Base-by-base conservation (phyloP, 2,888 invertebrate species). In the Cremastinae sp. region DNA sequence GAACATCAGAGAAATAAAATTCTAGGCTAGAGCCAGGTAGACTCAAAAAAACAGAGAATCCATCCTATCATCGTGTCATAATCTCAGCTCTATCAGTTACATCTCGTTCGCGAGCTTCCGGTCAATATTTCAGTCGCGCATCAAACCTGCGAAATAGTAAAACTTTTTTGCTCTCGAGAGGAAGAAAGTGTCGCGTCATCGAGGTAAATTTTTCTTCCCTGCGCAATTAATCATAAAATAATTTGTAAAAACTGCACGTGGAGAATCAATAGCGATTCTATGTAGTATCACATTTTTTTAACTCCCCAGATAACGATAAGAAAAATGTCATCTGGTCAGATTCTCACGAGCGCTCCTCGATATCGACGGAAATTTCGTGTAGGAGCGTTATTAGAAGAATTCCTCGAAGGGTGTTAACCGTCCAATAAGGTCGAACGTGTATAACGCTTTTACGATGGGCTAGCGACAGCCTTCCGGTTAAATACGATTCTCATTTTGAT, bases 41-140 rank as follows among this genome's bases (percentile, higher is more conserved):
- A 39, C 8, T 28, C 16, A 20, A 47, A 41, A 8, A 28, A 43
- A 41, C 8, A 10, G 22, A 14, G 12, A 12, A 2, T 28, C 14
- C 14, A 9, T 5, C 7, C 8, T 68, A 59, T 73, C 65, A 10
- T 18, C 43, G 51, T 10, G 37, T 5, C 9, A 22, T 59, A 73
- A 73, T 65, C 72, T 59, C 58, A 16, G 12, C 12, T 37, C 9
- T 73, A 61, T 73, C 66, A 10, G 37, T 12, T 66, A 39, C 16
- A 66, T 66, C 73, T 73, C 12, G 14, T 43, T 58, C 28, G n/a
- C 28, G 18, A 56, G 22, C 47, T 49, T 41, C 56, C 49, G 71
- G 53, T 56, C 61, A 45, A 70, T 62, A 55, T 65, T 22, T n/a
- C 22, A 7, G 28, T 5, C 10, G 10, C 4, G 14, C 22, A 43